phyloP scores from a whole-genome alignment of 2,113 vertebrate species.

The Danio rerio region DNA sequence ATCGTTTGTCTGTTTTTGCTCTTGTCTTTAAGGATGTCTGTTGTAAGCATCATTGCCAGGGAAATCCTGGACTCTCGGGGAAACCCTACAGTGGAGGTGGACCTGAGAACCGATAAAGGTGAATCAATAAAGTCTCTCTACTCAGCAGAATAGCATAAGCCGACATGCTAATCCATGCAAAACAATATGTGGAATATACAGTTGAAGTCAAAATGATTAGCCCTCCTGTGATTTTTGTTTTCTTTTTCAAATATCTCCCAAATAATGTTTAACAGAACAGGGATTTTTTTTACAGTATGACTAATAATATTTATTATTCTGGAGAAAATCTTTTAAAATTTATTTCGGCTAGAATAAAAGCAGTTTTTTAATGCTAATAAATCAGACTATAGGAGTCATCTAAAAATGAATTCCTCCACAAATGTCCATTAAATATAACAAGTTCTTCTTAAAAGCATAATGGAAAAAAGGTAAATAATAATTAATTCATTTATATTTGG shows the following conservation, averaged over 20 bases:
- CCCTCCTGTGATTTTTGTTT: too few species aligned
- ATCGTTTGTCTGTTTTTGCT: constrained; percentile 41
- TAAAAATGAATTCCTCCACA: background rate
- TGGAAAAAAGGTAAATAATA: too few species aligned
- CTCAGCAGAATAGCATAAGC: background rate
- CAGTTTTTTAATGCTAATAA: too few species aligned
- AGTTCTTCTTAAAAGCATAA: background rate
- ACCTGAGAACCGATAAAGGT: constrained; percentile 91
- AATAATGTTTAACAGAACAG: too few species aligned
- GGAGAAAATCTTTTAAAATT: too few species aligned
- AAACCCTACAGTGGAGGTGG: constrained; percentile 94
- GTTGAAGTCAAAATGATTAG: too few species aligned
- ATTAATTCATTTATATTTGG: too few species aligned
- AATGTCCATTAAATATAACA: background rate
- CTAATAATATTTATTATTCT: too few species aligned
- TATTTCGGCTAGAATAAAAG: too few species aligned
- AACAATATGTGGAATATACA: background rate
- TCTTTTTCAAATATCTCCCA: too few species aligned
- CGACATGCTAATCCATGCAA: background rate
- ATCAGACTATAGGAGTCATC: too few species aligned
- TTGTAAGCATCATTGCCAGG: constrained; percentile 88
- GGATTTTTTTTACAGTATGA: too few species aligned
- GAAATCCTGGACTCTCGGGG: constrained; percentile 96
- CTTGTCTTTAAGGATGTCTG: constrained; percentile 79
- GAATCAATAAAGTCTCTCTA: constrained; percentile 24